Evolutionary conservation across 2,113 vertebrate genomes (phyloP).

Genomic region (Colaptes auratus): DNA sequence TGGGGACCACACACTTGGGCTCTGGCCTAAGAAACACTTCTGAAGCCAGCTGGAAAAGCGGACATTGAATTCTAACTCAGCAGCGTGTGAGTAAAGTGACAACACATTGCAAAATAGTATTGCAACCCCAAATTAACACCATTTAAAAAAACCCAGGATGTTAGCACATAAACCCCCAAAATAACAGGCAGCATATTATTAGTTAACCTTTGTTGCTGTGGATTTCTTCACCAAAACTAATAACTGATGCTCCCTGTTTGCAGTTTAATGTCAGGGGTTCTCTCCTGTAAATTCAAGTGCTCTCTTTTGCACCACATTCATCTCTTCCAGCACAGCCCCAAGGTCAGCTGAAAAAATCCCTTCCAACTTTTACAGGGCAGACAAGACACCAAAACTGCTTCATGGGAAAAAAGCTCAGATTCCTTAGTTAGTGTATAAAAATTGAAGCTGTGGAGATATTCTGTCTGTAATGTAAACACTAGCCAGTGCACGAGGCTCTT

Average conservation of each 20-base stretch:
- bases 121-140: background rate
- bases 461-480: background rate
- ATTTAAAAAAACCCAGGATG: background rate
- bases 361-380: fast-evolving
- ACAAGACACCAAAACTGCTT: background rate
- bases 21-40: background rate
- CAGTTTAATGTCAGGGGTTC: background rate
- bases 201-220: background rate
- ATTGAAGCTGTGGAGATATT: background rate
- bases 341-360: background rate
- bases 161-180: fast-evolving
- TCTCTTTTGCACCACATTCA: background rate
- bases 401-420: fast-evolving
- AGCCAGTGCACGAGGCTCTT: background rate
- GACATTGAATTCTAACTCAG: background rate
- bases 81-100: fast-evolving
- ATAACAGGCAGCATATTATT: background rate
- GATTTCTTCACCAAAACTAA: background rate
- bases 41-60: background rate
- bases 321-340: background rate
- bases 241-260: background rate
- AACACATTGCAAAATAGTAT: background rate
- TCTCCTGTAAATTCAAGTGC: background rate
- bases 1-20: fast-evolving
- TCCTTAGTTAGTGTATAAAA: background rate